Base-by-base conservation (phyloP, 2,797 vertebrate genomes). In the Centropyge bicolor region DNA sequence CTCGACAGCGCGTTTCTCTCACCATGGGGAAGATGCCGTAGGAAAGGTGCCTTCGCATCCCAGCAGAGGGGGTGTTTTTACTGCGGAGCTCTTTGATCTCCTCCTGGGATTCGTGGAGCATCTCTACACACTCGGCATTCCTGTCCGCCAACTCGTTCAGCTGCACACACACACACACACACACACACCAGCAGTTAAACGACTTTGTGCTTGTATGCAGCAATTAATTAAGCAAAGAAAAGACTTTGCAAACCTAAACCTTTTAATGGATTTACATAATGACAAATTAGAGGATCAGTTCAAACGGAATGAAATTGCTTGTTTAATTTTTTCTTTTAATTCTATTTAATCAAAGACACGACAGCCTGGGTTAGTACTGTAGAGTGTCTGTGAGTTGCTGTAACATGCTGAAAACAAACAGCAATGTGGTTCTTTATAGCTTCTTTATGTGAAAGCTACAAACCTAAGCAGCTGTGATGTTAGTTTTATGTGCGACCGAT, bases 71-170 rank as follows among this genome's bases (percentile, higher is more conserved):
- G 3, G 94, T 90, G 89, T 92, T 94, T 88, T 94, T 98, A 87
- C 91, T 96, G 55, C 97, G 97, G 43, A 99, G 95, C 56, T 97
- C 86, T 88, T 96, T 98, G 78, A 97, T 93, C 94, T 99, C 98
- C 89, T 98, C 97, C 89, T 99, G 98, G 0, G 96, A 97, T 86
- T 99, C 98, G 0, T 99, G 98, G 46, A 99, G 90, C 96, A 99
- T 99, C 77, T 96, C 98, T 17, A 97, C 89, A 88, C 98, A 99
- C 91, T 99, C 98, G 0, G 81, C 94, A 40, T 97, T 98, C 80
- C 97, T 96, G 80, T 99, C 98, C 0, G 98, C 94, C 86, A 99
- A 72, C 78, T 99, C 98, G 17, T 98, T 97, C 36, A 99, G 93
- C 98, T 99, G 91, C 31, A 49, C 22, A 62, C 52, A 66, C 38